These are phyloP conservation scores for Helobdella robusta DNA, from an alignment of 2,888 invertebrate genomes.

Conservation along the genomic window DNA sequence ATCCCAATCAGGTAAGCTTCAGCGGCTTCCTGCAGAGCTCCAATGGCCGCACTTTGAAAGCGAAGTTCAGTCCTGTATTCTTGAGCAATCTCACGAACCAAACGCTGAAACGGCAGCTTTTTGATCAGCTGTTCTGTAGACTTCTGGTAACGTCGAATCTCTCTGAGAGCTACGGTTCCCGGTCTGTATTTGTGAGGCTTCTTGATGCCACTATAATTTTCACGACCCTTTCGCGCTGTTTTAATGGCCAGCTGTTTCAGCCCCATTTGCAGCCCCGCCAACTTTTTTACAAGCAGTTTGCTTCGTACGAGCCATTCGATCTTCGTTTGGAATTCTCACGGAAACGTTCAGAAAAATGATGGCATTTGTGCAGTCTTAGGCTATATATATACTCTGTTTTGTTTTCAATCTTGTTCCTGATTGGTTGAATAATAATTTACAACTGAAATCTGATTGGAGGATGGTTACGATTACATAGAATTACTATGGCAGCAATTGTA, in stretches of 20 bases:
- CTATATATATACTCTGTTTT: no score
- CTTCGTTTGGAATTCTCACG: no score
- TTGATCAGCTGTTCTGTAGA: conserved; percentile 48
- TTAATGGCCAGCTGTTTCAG: conserved; percentile 49
- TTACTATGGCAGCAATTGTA: no score
- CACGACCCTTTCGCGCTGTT: conserved; percentile 49
- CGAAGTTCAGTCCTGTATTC: conserved; percentile 50
- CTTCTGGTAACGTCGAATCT: conserved; percentile 50
- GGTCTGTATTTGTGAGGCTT: conserved; percentile 50
- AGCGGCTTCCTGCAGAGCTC: conserved; percentile 49
- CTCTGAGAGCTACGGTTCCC: conserved; percentile 49
- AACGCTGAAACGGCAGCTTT: conserved; percentile 48
- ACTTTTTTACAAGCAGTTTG: conserved; percentile 50
- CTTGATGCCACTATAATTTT: conserved; percentile 49
- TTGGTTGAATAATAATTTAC: no score
- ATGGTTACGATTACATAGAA: no score
- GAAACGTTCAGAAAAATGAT: no score
- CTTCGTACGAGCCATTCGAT: conserved; percentile 51
- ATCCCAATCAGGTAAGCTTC: no score
- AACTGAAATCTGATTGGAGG: no score
- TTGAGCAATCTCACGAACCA: conserved; percentile 50
- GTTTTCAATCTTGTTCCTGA: no score
- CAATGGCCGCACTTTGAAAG: conserved; percentile 49
- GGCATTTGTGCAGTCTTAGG: no score
- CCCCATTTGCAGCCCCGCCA: conserved; percentile 50